Conservation (phyloP, 2,888 invertebrate species). For the Priocnemis perturbator region DNA sequence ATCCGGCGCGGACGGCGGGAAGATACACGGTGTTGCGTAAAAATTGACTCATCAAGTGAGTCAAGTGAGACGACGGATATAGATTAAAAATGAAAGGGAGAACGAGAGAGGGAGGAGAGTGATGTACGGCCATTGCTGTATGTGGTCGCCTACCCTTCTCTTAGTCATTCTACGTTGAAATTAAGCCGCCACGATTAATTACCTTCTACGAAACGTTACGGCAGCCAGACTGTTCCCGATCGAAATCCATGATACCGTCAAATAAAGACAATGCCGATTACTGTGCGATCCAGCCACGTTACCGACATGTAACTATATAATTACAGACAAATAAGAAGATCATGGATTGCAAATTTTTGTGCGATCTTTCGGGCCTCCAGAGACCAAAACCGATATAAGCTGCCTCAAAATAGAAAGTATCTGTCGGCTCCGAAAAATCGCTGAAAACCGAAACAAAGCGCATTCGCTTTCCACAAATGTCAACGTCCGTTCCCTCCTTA, state of each 20-base stretch:
- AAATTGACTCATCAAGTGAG: constrained; percentile 47
- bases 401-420: too few species aligned
- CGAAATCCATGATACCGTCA: constrained; percentile 35
- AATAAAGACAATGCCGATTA: constrained; percentile 37
- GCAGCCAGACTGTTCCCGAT: constrained; percentile 32
- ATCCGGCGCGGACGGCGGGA: constrained; percentile 6
- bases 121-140: constrained; percentile 8
- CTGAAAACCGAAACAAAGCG: too few species aligned
- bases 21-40: constrained; percentile 21
- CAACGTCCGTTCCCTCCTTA: too few species aligned
- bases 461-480: too few species aligned
- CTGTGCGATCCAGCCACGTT: constrained; percentile 3
- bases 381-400: too few species aligned
- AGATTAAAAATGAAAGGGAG: neutral
- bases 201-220: constrained; percentile 44
- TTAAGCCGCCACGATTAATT: constrained; percentile 50
- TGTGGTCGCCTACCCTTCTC: constrained; percentile 15
- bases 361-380: too few species aligned
- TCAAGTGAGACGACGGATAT: constrained; percentile 16
- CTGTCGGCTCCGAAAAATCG: too few species aligned
- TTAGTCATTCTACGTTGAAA: constrained; percentile 48
- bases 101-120: constrained; percentile 9
- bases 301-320: neutral
- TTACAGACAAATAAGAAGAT: too few species aligned
- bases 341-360: too few species aligned